A percentile compares a stretch with the other conserved stretches of the same genome.
Conservation (phyloP, 2,888 invertebrate genomes). For the Caenorhabditis uteleia region DNA sequence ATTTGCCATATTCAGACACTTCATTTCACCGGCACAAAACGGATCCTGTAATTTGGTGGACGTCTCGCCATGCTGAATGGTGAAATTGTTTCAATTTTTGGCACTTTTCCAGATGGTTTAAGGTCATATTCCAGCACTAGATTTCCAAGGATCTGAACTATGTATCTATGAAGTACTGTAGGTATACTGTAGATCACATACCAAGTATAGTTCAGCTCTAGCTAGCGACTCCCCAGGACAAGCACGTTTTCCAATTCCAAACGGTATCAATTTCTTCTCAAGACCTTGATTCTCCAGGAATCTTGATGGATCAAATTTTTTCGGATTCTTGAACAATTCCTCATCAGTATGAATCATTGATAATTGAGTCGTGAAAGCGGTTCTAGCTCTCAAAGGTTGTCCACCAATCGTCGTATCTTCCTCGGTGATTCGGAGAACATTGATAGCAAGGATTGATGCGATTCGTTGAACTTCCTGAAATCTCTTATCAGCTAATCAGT, state of each 20-base stretch:
- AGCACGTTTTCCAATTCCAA: constrained; percentile 48
- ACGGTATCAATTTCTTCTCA: constrained; percentile 39
- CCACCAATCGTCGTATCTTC: constrained; percentile 31
- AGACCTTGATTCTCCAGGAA: constrained; percentile 28
- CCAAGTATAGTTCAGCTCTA: constrained; percentile 48
- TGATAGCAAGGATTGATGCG: constrained; percentile 33
- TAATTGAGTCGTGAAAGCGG: constrained; percentile 33
- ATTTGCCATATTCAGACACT: too few relatives aligned
- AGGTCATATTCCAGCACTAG: background rate
- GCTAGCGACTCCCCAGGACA: constrained; percentile 51
- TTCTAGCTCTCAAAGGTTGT: constrained; percentile 21
- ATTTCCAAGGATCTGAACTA: background rate
- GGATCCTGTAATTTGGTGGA: background rate
- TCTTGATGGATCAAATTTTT: constrained; percentile 37
- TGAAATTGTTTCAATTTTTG: background rate
- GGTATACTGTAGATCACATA: too few relatives aligned
- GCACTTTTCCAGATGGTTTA: background rate
- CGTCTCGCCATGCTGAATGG: background rate
- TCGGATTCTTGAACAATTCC: constrained; percentile 21
- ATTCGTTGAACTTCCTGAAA: constrained; percentile 45
- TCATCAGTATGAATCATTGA: constrained; percentile 39
- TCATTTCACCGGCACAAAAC: too few relatives aligned
- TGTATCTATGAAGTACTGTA: too few relatives aligned
- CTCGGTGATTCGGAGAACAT: constrained; percentile 33
- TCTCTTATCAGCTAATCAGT: background rate